Evolutionary conservation across 1,140 invertebrate genomes (phyloP), one percentile per base, ranked within the genome.

Genomic region (Eriosoma lanigerum): DNA sequence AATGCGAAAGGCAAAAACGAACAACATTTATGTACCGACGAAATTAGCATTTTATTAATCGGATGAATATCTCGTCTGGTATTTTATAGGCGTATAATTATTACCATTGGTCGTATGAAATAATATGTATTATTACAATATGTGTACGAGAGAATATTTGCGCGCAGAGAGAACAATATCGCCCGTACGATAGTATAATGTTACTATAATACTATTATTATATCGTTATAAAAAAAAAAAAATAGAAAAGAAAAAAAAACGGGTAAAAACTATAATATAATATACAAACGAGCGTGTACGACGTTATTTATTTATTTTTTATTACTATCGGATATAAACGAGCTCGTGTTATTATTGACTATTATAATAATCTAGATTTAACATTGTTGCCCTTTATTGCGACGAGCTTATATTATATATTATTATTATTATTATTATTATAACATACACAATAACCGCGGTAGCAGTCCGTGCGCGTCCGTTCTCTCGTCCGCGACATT

Each of bases 291-390:
- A 3, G 0, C 12, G 38, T n/a, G 19, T 12, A 68, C n/a, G 17
- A 15, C 21, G 21, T 17, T 13, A 8, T 50, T 29, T 50, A 38
- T 38, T 62, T 62, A 17, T 17, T 50, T 29, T 1, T 70, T 29
- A 48, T 19, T 8, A 48, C 6, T 15, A 38, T 38, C 32, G 6
- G 1, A 8, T n/a, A 68, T 68, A 70, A 48, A 70, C 44, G 21
- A 68, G 44, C 44, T 68, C 21, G 21, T 68, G 66, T 24, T 68
- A 8, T 48, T 50, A 9, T 66, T n/a, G n/a, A 66, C n/a, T 5
- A 26, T 48, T 17, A 62, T 32, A 62, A 32, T 32, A 62, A 62
- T 62, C 58, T 19, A 62, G 58, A 62, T 62, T 29, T 24, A 24
- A 13, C 54, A 58, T 24, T 13, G 21, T 58, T 58, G 54, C 3